Evolutionary conservation across 1,140 invertebrate genomes (phyloP).

Genomic region (Neomicropteryx cornuta): DNA sequence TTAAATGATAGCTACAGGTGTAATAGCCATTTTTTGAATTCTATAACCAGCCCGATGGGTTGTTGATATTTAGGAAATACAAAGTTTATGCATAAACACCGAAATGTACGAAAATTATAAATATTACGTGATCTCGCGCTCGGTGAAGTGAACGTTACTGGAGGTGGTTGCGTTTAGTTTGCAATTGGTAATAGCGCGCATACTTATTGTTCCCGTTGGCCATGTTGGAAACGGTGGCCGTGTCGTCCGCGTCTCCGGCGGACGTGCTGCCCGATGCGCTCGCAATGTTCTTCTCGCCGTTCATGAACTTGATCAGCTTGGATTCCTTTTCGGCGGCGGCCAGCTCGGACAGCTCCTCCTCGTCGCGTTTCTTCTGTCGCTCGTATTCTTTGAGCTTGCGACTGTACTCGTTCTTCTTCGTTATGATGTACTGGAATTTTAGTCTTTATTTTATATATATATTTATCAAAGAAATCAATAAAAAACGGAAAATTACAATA

Average conservation of each 20-base stretch:
- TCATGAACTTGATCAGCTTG: conserved; percentile 48
- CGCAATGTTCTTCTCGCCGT: conserved; percentile 62
- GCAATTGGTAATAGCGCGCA: conserved; percentile 22
- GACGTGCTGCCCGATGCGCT: conserved; percentile 15
- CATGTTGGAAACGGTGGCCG: conserved; percentile 70
- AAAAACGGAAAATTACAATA: too few species aligned
- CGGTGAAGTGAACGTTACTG: too few species aligned
- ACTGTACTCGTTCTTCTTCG: conserved; percentile 88
- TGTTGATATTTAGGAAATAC: too few species aligned
- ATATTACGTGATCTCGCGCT: too few species aligned
- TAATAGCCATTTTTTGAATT: too few species aligned
- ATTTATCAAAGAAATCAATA: too few species aligned
- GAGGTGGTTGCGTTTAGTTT: too few species aligned
- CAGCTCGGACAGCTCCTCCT: conserved; percentile 43
- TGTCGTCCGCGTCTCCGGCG: conserved; percentile 14
- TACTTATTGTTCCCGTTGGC: conserved; percentile 29
- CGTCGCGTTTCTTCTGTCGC: conserved; percentile 69
- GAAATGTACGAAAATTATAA: too few species aligned
- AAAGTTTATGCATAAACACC: too few species aligned
- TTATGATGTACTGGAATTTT: conserved; percentile 92
- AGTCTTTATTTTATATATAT: too few species aligned
- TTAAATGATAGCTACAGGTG: too few species aligned
- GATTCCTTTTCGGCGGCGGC: conserved; percentile 52
- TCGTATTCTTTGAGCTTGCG: conserved; percentile 90
- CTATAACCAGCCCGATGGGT: too few species aligned